Percentiles rank a stretch among this genome's conserved stretches.
Evolutionary conservation across 2,113 vertebrate genomes (phyloP).

Genomic region (Tachuris rubrigastra): DNA sequence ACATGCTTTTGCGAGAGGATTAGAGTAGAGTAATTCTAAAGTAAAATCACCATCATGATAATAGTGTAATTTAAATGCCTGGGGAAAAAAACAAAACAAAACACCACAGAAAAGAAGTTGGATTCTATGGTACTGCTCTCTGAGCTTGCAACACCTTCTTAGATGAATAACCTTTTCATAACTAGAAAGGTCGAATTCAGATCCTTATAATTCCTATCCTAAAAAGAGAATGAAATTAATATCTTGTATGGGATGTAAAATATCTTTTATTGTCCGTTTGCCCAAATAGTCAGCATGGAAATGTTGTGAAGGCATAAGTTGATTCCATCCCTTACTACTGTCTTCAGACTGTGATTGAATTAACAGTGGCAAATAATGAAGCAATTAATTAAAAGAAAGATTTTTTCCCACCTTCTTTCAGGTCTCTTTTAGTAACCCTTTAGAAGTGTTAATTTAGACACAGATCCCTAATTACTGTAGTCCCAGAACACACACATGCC

Average conservation of each 20-base stretch:
- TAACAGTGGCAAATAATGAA: neutral
- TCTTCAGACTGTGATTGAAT: neutral
- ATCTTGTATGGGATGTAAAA: neutral
- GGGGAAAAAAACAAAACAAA: neutral
- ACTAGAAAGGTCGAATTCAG: neutral
- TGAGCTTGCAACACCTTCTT: neutral
- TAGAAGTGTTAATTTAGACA: neutral
- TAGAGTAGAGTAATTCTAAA: neutral
- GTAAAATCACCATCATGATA: neutral
- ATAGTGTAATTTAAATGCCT: neutral
- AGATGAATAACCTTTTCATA: neutral
- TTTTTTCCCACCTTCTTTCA: neutral
- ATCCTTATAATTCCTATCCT: neutral
- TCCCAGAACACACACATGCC: fast-evolving
- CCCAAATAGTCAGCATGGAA: neutral
- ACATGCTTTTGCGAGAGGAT: neutral
- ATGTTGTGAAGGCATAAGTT: neutral
- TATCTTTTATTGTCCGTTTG: neutral
- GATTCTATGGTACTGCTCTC: neutral
- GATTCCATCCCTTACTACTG: neutral
- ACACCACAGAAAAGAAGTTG: neutral
- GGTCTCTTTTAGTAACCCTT: neutral
- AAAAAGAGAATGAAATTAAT: neutral
- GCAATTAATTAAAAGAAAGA: neutral
- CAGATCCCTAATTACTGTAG: neutral